A percentile compares a stretch with the other conserved stretches of the same genome.
These are phyloP conservation scores for Drosophila subquinaria DNA, from an alignment of 2,888 invertebrate genomes.

Conservation along the genomic window DNA sequence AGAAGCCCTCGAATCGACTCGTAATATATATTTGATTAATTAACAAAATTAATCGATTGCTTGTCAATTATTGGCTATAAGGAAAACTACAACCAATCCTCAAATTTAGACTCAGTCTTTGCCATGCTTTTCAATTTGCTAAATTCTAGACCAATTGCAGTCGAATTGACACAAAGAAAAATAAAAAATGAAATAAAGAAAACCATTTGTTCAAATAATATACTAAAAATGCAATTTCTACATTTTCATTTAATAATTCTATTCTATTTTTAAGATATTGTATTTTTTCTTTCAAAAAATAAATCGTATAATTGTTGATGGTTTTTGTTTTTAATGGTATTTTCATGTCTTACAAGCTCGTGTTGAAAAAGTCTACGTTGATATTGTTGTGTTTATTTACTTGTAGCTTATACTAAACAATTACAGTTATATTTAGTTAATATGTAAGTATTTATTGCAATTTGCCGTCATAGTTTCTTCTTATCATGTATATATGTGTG, in stretches of 20 bases:
- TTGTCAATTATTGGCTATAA: conserved; percentile 10
- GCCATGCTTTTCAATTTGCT: conserved; percentile 43
- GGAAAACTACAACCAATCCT: conserved; percentile 31
- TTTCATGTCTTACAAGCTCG: conserved; percentile 43
- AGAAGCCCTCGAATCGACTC: conserved; percentile 1
- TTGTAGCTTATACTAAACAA: conserved; percentile 33
- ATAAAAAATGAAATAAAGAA: not conserved
- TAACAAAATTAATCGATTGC: conserved; percentile 3
- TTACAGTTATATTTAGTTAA: conserved; percentile 35
- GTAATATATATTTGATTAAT: not conserved
- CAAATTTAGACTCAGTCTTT: conserved; percentile 69
- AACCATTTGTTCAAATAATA: conserved; percentile 7
- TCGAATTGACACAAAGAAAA: conserved; percentile 24
- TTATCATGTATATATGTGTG: conserved; percentile 17
- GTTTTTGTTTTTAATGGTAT: conserved; percentile 16
- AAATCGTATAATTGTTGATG: conserved; percentile 41
- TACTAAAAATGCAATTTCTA: conserved; percentile 24
- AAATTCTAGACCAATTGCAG: conserved; percentile 32
- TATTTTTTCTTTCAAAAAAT: conserved; percentile 9
- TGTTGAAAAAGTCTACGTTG: conserved; percentile 45
- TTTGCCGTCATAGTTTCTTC: conserved; percentile 22
- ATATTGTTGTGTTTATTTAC: conserved; percentile 34
- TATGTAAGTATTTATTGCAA: conserved; percentile 44
- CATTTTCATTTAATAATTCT: conserved; percentile 15
- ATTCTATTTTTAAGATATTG: conserved; percentile 7